These are phyloP conservation scores for Ashinkailepas kermadecensis DNA, from an alignment of 2,888 invertebrate species.

Conservation along the genomic window DNA sequence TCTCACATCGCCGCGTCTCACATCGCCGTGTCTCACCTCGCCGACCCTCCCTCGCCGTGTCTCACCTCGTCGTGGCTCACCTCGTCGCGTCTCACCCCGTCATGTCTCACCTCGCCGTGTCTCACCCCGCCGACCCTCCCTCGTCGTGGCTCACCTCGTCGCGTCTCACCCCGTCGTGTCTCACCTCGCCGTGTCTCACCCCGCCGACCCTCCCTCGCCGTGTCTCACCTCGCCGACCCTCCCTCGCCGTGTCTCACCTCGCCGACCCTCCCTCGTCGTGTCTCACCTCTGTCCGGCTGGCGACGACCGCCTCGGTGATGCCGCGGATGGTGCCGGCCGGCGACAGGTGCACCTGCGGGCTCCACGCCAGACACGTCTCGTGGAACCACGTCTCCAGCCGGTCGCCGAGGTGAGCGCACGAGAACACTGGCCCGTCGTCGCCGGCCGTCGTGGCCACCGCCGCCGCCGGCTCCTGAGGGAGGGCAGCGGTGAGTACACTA, in stretches of 20 bases:
- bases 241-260: too few relatives aligned
- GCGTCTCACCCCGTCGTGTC: too few relatives aligned
- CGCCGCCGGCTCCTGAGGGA: too few relatives aligned
- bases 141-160: neutral
- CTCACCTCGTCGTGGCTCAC: neutral
- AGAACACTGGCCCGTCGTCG: neutral
- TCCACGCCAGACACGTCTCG: conserved; percentile 32
- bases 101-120: too few relatives aligned
- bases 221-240: too few relatives aligned
- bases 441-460: neutral
- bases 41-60: neutral
- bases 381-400: conserved; percentile 33
- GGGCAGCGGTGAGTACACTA: too few relatives aligned
- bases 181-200: neutral
- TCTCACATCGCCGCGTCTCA: neutral
- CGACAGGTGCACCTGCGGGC: conserved; percentile 30
- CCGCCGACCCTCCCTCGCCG: too few relatives aligned
- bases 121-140: too few relatives aligned
- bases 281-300: neutral
- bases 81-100: too few relatives aligned
- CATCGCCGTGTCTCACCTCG: neutral
- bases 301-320: conserved; percentile 30
- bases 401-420: neutral
- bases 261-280: neutral
- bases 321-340: conserved; percentile 30